phyloP scores from a whole-genome alignment of 2,113 vertebrate species.

The Sterrhoptilus dennistouni region DNA sequence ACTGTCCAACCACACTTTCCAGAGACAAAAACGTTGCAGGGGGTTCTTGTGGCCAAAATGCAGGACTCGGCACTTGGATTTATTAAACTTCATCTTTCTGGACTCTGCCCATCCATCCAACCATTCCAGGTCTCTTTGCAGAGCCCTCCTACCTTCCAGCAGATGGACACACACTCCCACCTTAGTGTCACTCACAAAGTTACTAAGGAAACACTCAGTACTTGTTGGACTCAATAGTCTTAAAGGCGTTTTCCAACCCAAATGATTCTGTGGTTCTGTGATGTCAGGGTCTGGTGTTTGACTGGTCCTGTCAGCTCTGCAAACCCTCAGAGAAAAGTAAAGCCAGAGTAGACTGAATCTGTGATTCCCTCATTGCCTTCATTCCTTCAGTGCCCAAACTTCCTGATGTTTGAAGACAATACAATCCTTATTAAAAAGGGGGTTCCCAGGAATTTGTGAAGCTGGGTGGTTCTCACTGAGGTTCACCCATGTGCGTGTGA shows the following conservation, averaged over 20 bases:
- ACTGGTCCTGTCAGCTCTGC: background rate
- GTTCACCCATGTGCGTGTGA: rapidly evolving
- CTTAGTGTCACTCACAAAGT: background rate
- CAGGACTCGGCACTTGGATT: background rate
- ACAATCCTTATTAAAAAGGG: background rate
- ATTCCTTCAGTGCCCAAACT: background rate
- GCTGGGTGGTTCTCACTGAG: background rate
- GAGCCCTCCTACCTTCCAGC: background rate
- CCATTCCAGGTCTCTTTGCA: background rate
- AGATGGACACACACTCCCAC: rapidly evolving
- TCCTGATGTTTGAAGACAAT: background rate
- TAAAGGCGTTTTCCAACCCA: background rate
- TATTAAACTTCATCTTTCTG: background rate
- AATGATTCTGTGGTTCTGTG: background rate
- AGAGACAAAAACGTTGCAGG: rapidly evolving
- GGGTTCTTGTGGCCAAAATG: background rate
- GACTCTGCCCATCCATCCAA: background rate
- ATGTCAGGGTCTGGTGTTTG: background rate
- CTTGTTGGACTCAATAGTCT: background rate
- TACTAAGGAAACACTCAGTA: background rate
- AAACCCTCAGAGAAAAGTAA: background rate
- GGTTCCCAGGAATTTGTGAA: background rate
- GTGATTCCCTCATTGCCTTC: background rate
- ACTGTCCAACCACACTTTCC: background rate
- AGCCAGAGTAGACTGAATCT: background rate